Base-by-base conservation (phyloP, 2,797 vertebrate species). In the Selene dorsalis region DNA sequence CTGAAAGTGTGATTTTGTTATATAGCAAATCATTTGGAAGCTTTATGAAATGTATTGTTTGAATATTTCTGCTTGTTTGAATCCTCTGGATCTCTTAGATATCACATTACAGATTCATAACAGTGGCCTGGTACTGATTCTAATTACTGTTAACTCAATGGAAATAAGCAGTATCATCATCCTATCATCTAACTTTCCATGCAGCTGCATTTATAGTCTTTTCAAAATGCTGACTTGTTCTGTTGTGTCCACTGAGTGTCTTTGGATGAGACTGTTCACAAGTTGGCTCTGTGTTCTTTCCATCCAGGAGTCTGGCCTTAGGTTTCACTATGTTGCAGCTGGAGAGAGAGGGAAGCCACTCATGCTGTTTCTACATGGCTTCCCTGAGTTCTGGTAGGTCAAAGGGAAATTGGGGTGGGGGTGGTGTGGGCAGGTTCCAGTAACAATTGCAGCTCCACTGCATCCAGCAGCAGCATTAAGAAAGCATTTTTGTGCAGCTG, bases 341-440 rank as follows among this genome's bases (percentile, higher is more conserved):
- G 98, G 98, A 83, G 98, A 99, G 87, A 93, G 98, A 91, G 97
- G 98, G 57, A 99, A 98, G 92, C 98, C 98, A 3, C 96, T 99
- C 79, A 98, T 99, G 97, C 89, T 99, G 80, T 96, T 99, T 82
- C 93, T 99, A 80, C 98, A 99, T 26, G 98, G 98, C 87, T 99
- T 99, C 92, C 98, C 98, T 41, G 98, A 99, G 92, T 99, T 99
- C 96, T 99, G 98, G 98, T 99, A 97, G 88, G 95, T 91, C 67
- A 73, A 70, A 70, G 30, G n/a, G n/a, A 55, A 75, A 52, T 43
- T 13, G 0, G 30, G 28, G 39, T 26, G n/a, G 20, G 6, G 22
- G 17, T 14, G 14, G 26, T 9, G 45, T 18, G 35, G 18, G 26
- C 9, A 32, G 20, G 28, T 45, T 48, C 20, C 8, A 0, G 55